Evolutionary conservation across 2,113 vertebrate genomes (phyloP).

Genomic region (Hippocampus zosterae): DNA sequence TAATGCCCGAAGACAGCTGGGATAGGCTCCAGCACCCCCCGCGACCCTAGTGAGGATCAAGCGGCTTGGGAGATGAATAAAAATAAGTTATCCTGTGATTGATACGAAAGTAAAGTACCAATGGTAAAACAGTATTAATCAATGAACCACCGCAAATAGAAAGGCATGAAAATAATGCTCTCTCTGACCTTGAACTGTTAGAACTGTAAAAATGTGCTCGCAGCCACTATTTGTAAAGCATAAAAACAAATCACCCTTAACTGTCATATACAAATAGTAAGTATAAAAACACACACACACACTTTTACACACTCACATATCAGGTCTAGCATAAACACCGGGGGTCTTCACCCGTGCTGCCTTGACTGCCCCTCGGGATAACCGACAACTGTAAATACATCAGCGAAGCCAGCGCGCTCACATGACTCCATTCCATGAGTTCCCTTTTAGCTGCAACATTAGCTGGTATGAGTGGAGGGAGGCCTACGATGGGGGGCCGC

Average conservation of each 20-base stretch:
- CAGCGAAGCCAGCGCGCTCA: background rate
- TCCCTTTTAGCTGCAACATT: background rate
- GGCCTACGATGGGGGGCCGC: background rate
- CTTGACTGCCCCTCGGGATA: background rate
- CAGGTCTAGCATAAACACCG: background rate
- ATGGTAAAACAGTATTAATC: background rate
- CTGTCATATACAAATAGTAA: background rate
- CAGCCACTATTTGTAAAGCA: background rate
- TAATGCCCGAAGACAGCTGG: too few species aligned
- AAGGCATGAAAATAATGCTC: background rate
- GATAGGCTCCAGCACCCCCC: too few species aligned
- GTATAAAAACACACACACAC: background rate
- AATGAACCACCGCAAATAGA: background rate
- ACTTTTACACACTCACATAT: too few species aligned
- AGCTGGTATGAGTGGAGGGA: background rate
- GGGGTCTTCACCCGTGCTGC: background rate
- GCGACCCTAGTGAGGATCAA: too few species aligned
- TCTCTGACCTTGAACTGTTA: too few species aligned
- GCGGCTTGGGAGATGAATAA: too few species aligned
- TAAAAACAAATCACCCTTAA: background rate
- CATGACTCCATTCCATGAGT: constrained; percentile 3
- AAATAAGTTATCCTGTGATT: background rate
- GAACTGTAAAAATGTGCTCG: background rate
- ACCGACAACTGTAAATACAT: background rate
- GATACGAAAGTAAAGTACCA: background rate